Evolutionary conservation across 2,888 invertebrate genomes (phyloP), one percentile per base, ranked within the genome.

Genomic region (Drosophila affinis): DNA sequence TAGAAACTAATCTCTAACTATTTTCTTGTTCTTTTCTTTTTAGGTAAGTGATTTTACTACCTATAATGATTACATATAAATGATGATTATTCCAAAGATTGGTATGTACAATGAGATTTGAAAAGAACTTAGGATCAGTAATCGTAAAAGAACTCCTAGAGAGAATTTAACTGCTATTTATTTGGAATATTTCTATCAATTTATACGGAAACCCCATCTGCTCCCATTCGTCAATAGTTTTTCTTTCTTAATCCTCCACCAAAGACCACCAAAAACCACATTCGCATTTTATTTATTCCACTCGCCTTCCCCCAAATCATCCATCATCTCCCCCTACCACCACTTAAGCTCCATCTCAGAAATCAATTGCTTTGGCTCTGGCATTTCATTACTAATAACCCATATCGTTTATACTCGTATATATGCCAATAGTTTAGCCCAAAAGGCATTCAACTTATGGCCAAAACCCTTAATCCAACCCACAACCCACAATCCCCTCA

Each of bases 331-430:
- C 17, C 24, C 29, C 18, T 21, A 21, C n/a, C n/a, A 14, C 10
- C 56, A 29, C 9, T 48, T 6, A 14, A 14, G 51, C 56, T 21
- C 52, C 56, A 24, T 47, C 54, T 49, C 67, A 52, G 52, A 69
- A 81, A 82, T 77, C 82, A 85, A 82, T 87, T 84, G 81, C 21
- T 57, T 48, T 46, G 53, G 59, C 65, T 55, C 76, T 62, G 39
- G 14, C 14, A 54, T 71, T 53, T 65, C 14, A 54, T 71, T 65
- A 69, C 77, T 77, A 79, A 79, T 87, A 85, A 74, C 79, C 72
- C 64, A 87, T 68, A 79, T 70, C 67, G 62, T 21, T 72, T 68
- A 71, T 24, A 24, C 18, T 18, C 18, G 18, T 18, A 18, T 65
- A 60, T 44, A 59, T 71, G 70, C 72, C 75, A 77, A 72, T 69